These are phyloP conservation scores for Prunella himalayana DNA, from an alignment of 2,113 vertebrate species.

Conservation along the genomic window DNA sequence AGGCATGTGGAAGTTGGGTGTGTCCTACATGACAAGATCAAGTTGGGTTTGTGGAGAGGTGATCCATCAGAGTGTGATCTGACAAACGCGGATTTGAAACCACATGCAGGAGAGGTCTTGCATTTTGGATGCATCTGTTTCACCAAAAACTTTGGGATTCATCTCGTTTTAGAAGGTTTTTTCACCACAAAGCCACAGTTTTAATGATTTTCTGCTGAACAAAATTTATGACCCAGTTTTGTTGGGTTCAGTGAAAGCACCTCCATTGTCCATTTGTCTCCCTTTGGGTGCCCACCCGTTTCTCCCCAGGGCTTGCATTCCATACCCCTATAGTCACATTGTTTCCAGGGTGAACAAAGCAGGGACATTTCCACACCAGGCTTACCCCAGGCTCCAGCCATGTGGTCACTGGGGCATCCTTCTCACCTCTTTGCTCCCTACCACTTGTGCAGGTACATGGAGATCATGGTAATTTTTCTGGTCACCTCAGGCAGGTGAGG, in stretches of 20 bases:
- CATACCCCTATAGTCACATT: fast-evolving
- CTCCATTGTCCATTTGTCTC: background rate
- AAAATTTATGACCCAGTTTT: background rate
- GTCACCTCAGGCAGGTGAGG: background rate
- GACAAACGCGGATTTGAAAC: background rate
- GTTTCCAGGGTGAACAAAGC: background rate
- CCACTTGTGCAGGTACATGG: fast-evolving
- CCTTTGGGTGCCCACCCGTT: background rate
- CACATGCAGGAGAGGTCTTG: fast-evolving
- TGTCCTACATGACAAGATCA: background rate
- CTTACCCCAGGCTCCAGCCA: fast-evolving
- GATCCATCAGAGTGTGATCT: fast-evolving
- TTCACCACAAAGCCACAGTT: background rate
- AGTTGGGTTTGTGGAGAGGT: background rate
- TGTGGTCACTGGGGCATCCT: background rate
- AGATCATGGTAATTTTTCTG: background rate
- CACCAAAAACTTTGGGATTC: background rate
- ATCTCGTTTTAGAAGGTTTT: background rate
- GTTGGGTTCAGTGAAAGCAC: background rate
- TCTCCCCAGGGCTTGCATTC: background rate
- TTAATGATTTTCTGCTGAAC: background rate
- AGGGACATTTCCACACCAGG: background rate
- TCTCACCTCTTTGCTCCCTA: background rate
- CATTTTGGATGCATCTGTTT: background rate
- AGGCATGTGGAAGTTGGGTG: fast-evolving